These are phyloP conservation scores for Bombycilla garrulus DNA, from an alignment of 2,113 vertebrate genomes.

Conservation along the genomic window DNA sequence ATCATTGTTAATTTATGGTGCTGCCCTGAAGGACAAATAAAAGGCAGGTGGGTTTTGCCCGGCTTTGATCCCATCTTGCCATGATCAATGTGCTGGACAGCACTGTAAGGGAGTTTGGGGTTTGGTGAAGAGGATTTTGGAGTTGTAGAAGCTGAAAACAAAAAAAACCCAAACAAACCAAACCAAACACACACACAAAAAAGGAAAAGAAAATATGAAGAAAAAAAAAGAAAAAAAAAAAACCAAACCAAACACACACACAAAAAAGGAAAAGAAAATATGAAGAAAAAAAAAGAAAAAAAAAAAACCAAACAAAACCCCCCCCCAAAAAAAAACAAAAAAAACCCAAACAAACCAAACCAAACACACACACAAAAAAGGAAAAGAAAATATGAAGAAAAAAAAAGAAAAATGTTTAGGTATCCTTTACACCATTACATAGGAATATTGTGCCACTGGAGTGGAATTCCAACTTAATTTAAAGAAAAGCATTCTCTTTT, in stretches of 20 bases:
- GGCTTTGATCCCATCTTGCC: background rate
- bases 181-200: background rate
- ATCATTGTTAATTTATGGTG: background rate
- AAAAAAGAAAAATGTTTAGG: background rate
- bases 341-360: too few species aligned
- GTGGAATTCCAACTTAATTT: background rate
- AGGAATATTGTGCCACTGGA: background rate
- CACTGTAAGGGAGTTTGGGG: background rate
- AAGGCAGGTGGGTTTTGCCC: background rate
- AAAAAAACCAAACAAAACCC: background rate
- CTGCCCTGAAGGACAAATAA: background rate
- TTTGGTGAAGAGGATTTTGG: background rate
- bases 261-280: fast-evolving
- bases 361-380: too few species aligned
- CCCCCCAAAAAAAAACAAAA: background rate
- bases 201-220: fast-evolving
- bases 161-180: background rate
- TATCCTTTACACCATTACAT: background rate
- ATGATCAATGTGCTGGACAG: background rate
- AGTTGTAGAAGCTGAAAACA: background rate
- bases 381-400: background rate
- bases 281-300: background rate
- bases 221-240: background rate
- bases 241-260: too few species aligned
- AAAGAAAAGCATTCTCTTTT: background rate